A percentile compares a stretch with the other conserved stretches of the same genome.
phyloP scores from a whole-genome alignment of 2,113 vertebrate species.

The Suricata suricatta region DNA sequence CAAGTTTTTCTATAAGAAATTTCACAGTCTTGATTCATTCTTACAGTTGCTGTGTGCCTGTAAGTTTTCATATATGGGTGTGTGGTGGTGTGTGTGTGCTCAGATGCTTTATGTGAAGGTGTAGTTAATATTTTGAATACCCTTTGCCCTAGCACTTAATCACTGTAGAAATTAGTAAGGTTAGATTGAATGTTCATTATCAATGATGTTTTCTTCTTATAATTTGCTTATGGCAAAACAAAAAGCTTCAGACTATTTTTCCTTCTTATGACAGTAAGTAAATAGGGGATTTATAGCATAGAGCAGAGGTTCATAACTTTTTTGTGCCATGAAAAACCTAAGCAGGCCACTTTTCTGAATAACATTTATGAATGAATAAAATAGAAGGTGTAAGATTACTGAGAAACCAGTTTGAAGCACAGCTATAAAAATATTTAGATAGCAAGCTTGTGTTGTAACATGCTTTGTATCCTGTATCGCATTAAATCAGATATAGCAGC shows the following conservation, averaged over 20 bases:
- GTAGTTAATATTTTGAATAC: constrained; percentile 17
- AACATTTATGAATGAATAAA: not conserved
- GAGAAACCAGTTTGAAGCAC: constrained; percentile 30
- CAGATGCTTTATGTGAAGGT: not conserved
- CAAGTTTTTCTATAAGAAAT: constrained; percentile 36
- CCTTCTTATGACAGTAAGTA: not conserved
- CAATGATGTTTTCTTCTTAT: not conserved
- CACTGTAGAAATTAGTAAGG: constrained; percentile 3
- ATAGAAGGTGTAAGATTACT: not conserved
- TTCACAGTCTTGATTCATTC: constrained; percentile 18
- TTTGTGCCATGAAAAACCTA: not conserved
- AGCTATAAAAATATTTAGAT: constrained; percentile 17
- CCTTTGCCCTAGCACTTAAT: constrained; percentile 20
- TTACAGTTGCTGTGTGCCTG: not conserved
- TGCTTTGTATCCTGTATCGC: not conserved
- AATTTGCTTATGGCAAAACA: not conserved
- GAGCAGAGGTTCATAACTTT: not conserved
- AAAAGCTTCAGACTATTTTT: constrained; percentile 29
- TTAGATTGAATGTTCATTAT: not conserved
- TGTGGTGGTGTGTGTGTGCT: not conserved
- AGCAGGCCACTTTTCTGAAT: not conserved
- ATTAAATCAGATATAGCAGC: not conserved
- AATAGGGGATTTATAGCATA: not conserved
- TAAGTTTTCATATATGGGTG: constrained; percentile 18
- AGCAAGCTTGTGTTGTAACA: not conserved